Conservation (phyloP, 92 coral and sea anemone species). For the Phenganax subtilis region DNA sequence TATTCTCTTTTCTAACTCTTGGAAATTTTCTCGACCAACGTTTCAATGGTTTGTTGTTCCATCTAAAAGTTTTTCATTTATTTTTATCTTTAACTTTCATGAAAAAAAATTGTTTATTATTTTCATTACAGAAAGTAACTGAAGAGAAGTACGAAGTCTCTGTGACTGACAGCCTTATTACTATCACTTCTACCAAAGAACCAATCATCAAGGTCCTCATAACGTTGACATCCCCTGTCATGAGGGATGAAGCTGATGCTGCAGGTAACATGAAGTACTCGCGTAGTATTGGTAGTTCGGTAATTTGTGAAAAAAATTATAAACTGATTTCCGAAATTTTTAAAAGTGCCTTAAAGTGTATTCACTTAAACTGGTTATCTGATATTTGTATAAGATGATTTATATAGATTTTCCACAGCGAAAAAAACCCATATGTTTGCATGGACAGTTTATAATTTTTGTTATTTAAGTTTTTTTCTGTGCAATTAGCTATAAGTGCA, state of each 20-base stretch:
- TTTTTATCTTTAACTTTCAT: no score
- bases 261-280: constrained; percentile 58
- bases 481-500: not conserved
- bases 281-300: not conserved
- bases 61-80: no score
- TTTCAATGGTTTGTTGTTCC: no score
- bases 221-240: constrained; percentile 91
- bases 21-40: no score
- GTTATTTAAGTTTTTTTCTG: not conserved
- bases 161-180: constrained; percentile 51
- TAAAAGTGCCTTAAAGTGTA: not conserved
- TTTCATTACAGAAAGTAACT: constrained; percentile 67
- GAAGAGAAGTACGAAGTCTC: constrained; percentile 91
- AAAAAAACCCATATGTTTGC: not conserved
- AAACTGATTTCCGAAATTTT: not conserved
- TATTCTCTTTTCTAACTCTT: no score
- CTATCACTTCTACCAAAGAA: constrained; percentile 62
- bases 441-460: constrained; percentile 16
- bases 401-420: not conserved
- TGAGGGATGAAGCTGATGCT: constrained; percentile 78
- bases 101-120: not conserved
- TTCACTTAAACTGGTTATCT: not conserved
- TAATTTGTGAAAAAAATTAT: not conserved
- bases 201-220: constrained; percentile 78
- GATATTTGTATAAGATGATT: not conserved